Conservation (phyloP, 1,140 invertebrate genomes). For the Lepidurus couesii region DNA sequence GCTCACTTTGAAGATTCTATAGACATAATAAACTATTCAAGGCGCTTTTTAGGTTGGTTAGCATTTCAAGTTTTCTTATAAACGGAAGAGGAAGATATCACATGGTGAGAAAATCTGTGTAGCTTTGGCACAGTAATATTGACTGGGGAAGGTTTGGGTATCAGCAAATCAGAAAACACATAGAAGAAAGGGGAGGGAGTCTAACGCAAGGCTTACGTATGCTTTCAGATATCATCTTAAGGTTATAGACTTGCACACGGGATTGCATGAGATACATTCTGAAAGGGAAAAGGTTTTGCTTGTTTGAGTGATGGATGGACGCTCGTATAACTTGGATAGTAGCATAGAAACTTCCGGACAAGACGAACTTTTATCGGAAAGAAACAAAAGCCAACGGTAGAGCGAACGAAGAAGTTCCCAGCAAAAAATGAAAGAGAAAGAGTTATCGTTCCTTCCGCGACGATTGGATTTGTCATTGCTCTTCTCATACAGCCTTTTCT, state of each 20-base stretch:
- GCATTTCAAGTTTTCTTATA: too few relatives aligned
- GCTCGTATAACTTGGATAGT: neutral
- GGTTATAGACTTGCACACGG: constrained; percentile 9
- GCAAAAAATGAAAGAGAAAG: neutral
- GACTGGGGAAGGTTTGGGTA: too few relatives aligned
- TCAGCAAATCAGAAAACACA: too few relatives aligned
- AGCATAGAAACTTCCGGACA: neutral
- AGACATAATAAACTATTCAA: too few relatives aligned
- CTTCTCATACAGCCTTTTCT: neutral
- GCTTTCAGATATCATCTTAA: neutral
- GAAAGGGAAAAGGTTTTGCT: constrained; percentile 22
- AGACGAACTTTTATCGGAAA: neutral
- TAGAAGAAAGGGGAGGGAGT: neutral
- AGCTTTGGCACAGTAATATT: too few relatives aligned
- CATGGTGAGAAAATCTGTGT: too few relatives aligned
- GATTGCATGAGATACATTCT: constrained; percentile 22
- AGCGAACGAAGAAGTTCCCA: neutral
- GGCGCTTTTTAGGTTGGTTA: too few relatives aligned
- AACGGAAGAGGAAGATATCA: too few relatives aligned
- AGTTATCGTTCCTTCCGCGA: neutral
- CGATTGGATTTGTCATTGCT: constrained; percentile 9
- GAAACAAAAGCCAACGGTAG: neutral
- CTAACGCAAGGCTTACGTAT: neutral
- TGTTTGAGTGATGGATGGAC: constrained; percentile 4
- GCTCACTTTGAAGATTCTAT: too few relatives aligned